Conservation (phyloP, 2,797 vertebrate species). For the Helicolenus hilgendorfi region DNA sequence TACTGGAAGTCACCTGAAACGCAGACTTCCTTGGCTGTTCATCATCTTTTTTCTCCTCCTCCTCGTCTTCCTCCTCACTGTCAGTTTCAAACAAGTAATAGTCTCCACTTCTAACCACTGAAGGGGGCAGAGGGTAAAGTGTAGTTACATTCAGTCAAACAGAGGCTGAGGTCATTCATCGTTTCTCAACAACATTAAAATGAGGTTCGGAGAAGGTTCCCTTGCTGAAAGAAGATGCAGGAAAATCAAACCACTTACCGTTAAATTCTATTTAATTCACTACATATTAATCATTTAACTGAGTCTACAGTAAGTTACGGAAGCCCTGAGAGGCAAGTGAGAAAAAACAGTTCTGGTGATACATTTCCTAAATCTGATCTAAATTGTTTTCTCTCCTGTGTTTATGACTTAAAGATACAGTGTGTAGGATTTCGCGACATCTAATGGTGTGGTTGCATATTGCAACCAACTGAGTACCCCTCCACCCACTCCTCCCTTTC, state of each 20-base stretch:
- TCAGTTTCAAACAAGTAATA: conserved; percentile 99
- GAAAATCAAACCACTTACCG: conserved; percentile 37
- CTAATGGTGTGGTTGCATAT: too few relatives aligned
- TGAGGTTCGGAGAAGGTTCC: neutral
- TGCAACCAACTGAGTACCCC: too few relatives aligned
- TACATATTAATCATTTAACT: neutral
- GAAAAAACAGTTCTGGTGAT: neutral
- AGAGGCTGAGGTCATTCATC: neutral
- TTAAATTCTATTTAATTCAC: neutral
- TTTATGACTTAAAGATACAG: too few relatives aligned
- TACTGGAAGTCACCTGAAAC: conserved; percentile 88
- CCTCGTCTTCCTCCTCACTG: conserved; percentile 97
- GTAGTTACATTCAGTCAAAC: conserved; percentile 52
- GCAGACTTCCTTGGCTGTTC: conserved; percentile 95
- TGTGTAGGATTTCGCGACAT: too few relatives aligned
- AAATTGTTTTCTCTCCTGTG: neutral
- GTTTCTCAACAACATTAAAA: neutral
- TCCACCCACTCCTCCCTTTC: too few relatives aligned
- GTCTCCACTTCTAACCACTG: conserved; percentile 99
- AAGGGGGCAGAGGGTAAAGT: conserved; percentile 66
- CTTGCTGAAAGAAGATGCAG: conserved; percentile 31
- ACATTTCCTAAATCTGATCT: neutral
- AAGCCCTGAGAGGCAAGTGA: neutral
- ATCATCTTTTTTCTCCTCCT: conserved; percentile 95
- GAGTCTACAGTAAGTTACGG: neutral